Conservation (phyloP, 2,797 vertebrate genomes). For the Naso thynnoides region DNA sequence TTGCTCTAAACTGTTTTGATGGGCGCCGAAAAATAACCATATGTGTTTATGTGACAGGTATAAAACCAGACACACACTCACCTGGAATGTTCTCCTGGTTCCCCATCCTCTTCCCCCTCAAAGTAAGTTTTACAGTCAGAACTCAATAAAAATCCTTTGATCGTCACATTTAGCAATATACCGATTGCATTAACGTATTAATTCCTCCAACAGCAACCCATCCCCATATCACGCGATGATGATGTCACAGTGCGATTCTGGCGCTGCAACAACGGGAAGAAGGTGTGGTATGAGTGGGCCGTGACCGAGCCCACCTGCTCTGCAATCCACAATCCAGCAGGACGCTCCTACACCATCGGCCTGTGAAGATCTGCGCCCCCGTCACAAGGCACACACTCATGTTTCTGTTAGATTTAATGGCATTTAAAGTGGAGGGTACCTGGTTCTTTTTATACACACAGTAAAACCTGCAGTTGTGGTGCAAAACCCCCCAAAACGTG, state of each 20-base stretch:
- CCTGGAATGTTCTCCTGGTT: slow-evolving; percentile 98
- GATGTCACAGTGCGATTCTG: slow-evolving; percentile 91
- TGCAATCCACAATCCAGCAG: slow-evolving; percentile 93
- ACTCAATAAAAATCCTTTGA: accelerated
- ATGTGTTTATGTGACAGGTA: slow-evolving; percentile 82
- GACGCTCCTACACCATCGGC: slow-evolving; percentile 95
- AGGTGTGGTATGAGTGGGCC: slow-evolving; percentile 98
- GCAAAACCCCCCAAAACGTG: neutral
- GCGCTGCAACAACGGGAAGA: slow-evolving; percentile 94
- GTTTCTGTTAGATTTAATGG: slow-evolving; percentile 29
- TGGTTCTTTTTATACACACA: slow-evolving; percentile 22
- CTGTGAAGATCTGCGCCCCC: slow-evolving; percentile 72
- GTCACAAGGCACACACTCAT: slow-evolving; percentile 2
- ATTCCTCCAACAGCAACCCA: slow-evolving; percentile 86
- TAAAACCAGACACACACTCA: slow-evolving; percentile 94
- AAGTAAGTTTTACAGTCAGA: slow-evolving; percentile 81
- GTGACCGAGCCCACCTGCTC: slow-evolving; percentile 91
- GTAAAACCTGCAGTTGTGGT: slow-evolving; percentile 33
- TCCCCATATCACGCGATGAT: slow-evolving; percentile 85
- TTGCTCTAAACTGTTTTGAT: too few species aligned
- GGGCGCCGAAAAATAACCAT: too few species aligned
- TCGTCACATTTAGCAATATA: too few species aligned
- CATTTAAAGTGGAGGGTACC: neutral
- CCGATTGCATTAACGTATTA: neutral
- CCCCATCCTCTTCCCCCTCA: slow-evolving; percentile 95